Evolutionary conservation across 2,888 invertebrate species (phyloP).

Genomic region (Spilosoma lubricipeda): DNA sequence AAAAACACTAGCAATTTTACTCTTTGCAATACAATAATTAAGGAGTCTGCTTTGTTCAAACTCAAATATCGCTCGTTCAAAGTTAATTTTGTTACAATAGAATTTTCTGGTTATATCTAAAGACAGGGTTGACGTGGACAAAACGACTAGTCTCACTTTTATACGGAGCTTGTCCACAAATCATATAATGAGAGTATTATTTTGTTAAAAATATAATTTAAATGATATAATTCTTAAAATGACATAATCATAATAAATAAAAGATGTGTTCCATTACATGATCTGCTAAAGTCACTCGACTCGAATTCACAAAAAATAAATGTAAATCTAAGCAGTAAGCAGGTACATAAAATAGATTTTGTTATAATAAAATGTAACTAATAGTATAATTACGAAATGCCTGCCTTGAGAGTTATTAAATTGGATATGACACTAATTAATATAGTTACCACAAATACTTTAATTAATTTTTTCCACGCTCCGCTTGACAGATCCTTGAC

Average conservation of each 20-base stretch:
- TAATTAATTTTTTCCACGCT: slow-evolving; percentile 36
- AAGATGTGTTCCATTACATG: background rate
- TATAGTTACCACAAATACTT: slow-evolving; percentile 14
- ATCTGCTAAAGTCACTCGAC: background rate
- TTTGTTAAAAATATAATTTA: background rate
- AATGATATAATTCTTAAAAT: background rate
- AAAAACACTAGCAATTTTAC: no score
- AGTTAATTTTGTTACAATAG: no score
- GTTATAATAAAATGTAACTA: background rate
- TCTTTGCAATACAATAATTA: no score
- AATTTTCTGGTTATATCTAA: no score
- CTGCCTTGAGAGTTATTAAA: slow-evolving; percentile 15
- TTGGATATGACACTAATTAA: slow-evolving; percentile 28
- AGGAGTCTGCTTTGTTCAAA: no score
- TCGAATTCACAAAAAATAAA: background rate
- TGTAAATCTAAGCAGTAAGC: background rate
- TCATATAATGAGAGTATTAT: background rate
- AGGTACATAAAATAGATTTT: background rate
- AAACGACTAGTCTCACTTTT: no score
- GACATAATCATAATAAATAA: background rate
- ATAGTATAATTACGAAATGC: background rate
- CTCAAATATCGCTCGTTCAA: no score
- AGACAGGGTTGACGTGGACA: no score
- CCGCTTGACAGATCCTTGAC: slow-evolving; percentile 37
- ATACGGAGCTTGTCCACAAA: no score